Base-by-base conservation (phyloP, 2,888 invertebrate species). In the Peribatodes rhomboidaria region DNA sequence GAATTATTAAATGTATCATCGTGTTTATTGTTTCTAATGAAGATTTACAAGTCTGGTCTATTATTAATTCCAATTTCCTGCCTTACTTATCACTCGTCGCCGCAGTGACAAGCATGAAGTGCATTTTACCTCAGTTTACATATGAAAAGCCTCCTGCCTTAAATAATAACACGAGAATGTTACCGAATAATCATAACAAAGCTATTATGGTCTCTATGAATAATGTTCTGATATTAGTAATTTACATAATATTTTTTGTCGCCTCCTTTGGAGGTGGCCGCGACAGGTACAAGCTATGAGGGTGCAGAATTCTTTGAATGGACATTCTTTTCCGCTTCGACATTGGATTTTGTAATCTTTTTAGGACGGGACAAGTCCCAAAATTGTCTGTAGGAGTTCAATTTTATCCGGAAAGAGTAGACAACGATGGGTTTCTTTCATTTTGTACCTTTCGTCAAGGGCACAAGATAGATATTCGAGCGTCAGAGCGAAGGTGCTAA, bases 231-330 rank as follows among this genome's bases (percentile, higher is more conserved):
- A 88, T 89, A 90, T 90, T 85, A 86, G 82, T 87, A 87, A 91
- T 92, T 92, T 90, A 89, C 92, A 92, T 92, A 90, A 89, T 85
- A 85, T 91, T 92, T 92, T 92, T 91, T 90, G 87, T 90, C 79
- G 80, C 81, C 81, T 83, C 85, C 89, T 90, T 89, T 89, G 85
- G 90, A 85, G 89, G 89, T 89, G 91, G 90, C 92, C 90, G 91
- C 88, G 83, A 88, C 91, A 92, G 92, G 92, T 92, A 92, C 87
- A 80, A 73, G 85, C 84, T 90, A 89, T 91, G 92, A 92, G 92
- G 92, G 87, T 92, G 93, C 92, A 92, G 91, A 92, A 92, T 92
- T 93, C 89, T 82, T 88, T 92, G 90, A 92, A 92, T 92, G 92
- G 84, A 82, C 82, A 81, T 85, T 84, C 78, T 79, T 77, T 72